Evolutionary conservation across 2,113 vertebrate species (phyloP), one percentile per base, ranked within the genome.

Genomic region (Zosterops japonicus): DNA sequence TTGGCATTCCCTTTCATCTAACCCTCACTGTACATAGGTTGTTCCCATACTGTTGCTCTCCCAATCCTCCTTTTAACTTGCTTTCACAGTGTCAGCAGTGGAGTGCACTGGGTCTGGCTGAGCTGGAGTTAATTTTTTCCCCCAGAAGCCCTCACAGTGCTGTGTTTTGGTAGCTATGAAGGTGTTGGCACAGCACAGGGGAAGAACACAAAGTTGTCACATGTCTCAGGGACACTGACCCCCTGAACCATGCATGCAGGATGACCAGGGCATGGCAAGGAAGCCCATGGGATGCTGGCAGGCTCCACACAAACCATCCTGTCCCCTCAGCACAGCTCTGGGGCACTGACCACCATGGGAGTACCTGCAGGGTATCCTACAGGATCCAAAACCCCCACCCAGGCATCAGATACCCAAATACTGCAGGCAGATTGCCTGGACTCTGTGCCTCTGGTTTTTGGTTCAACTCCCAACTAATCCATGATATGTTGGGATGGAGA

Each of bases 221-320:
- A 0, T 5, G 25, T 47, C 63, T 42, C 36, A 11, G 33, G 20
- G 28, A 57, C 39, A 20, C 22, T 7, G 28, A 67, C 19, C 4
- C 47, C 20, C 36, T 33, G 28, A 93, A 28, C 29, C 50, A 50
- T 0, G 2, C 9, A 12, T 2, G 7, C 1, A 1, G 22, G 12
- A 11, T 25, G 25, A 39, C 60, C 1, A 2, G 56, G 61, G n/a
- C 31, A 28, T 11, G 25, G 20, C 22, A 78, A 20, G 6, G 53
- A 21, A 41, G 53, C 22, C 50, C 64, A 36, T 0, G 10, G n/a
- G 52, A 83, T 0, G 0, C 29, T 28, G 24, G 28, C 44, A 82
- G 60, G 14, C 4, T n/a, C 36, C 1, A 1, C 42, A 88, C 28
- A 49, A 74, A 61, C 18, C 10, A 3, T 19, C 16, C 46, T 39